Base-by-base conservation (phyloP, 2,113 vertebrate species). In the Boleophthalmus pectinirostris region DNA sequence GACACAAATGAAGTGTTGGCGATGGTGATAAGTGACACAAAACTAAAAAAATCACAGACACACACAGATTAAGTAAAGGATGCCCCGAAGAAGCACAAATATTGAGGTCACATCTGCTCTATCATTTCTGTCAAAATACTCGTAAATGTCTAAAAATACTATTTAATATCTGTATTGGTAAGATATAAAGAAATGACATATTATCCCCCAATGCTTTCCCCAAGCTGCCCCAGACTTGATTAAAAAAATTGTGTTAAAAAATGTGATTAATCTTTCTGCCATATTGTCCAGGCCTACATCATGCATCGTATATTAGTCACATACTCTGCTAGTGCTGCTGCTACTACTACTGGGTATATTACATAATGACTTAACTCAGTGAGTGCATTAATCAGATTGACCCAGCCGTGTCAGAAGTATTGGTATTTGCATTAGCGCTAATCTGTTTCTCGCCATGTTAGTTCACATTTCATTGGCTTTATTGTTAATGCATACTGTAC, bases 91-190 rank as follows among this genome's bases (percentile, higher is more conserved):
- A 66, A 45, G 23, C 33, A 70, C 23, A n/a, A 20, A 57, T 68
- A 70, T 61, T 60, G 33, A 70, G 20, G 46, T 72, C 56, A 69
- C 47, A 63, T 68, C 64, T 64, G 67, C 14, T 49, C 13, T 11
- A 15, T 61, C 13, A 72, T 70, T 70, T 47, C 58, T 38, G 60
- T 74, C 43, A 16, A 43, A 3, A 10, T 43, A 43, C 38, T 43
- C 6, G 9, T 5, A 51, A 45, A 33, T 53, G 46, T 21, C 4
- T 25, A 24, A 66, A 66, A 69, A 33, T 33, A 21, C 20, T 57
- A 16, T 13, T 58, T 47, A 14, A 1, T 13, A 47, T 47, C 47
- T 49, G 15, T 4, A 49, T 3, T 49, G 15, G 47, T 49, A 14
- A 5, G 47, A 49, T 18, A 5, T 47, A 38, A 8, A 8, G 3